Percentiles rank a stretch among this genome's conserved stretches.
Conservation (phyloP, 2,888 invertebrate species). For the Psylliodes chrysocephalus region DNA sequence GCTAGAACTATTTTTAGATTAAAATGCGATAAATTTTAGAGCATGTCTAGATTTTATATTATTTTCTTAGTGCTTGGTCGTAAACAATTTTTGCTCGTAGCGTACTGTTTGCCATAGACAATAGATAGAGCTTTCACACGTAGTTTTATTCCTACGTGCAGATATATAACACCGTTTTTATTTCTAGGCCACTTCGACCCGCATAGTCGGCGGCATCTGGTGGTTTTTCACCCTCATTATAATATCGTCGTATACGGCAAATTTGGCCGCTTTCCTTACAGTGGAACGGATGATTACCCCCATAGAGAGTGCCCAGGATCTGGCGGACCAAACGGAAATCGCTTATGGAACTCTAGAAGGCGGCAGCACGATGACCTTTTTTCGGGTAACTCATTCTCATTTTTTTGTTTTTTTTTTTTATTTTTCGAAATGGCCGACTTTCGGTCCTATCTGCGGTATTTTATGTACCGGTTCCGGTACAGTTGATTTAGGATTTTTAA, state of each 20-base stretch:
- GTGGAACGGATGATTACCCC: slow-evolving; percentile 96
- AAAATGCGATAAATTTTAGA: too few relatives aligned
- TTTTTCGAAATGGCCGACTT: neutral
- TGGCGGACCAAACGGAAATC: slow-evolving; percentile 93
- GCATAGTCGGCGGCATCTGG: slow-evolving; percentile 97
- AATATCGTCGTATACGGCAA: slow-evolving; percentile 98
- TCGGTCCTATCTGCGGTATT: neutral
- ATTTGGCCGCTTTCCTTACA: slow-evolving; percentile 96
- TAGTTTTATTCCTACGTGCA: neutral
- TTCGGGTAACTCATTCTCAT: slow-evolving; percentile 73
- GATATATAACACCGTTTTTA: slow-evolving; percentile 8
- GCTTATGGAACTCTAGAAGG: slow-evolving; percentile 93
- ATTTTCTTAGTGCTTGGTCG: neutral
- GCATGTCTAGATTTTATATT: too few relatives aligned
- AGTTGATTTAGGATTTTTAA: neutral
- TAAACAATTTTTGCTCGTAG: neutral
- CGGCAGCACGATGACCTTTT: slow-evolving; percentile 98
- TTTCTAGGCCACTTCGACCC: slow-evolving; percentile 85
- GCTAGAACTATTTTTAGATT: too few relatives aligned
- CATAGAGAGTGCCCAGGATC: slow-evolving; percentile 94
- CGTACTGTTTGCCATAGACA: neutral
- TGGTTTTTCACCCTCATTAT: slow-evolving; percentile 99
- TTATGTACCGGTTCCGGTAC: neutral
- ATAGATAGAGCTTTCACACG: neutral
- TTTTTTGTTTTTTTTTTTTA: neutral